These are phyloP conservation scores for Meriones psammophilus DNA, from an alignment of 2,797 vertebrate species.

Conservation along the genomic window DNA sequence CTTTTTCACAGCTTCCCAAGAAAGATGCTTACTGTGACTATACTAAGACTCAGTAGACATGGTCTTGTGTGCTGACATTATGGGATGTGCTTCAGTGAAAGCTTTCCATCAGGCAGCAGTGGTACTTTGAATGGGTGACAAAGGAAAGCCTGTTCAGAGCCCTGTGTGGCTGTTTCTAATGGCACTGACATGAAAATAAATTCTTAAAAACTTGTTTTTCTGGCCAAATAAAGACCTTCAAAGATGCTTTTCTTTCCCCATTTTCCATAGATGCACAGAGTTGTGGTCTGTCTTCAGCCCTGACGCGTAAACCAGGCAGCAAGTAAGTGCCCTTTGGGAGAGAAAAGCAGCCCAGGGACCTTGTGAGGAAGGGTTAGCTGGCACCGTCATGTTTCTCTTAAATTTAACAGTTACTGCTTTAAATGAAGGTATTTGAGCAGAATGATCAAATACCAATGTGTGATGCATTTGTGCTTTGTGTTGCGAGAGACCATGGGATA, in stretches of 20 bases:
- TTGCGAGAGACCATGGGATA: background rate
- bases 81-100: background rate
- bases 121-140: background rate
- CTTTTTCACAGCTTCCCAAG: constrained; percentile 27
- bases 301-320: background rate
- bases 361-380: background rate
- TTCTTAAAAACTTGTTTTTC: constrained; percentile 19
- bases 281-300: background rate
- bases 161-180: constrained; percentile 4
- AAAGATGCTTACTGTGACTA: constrained; percentile 2
- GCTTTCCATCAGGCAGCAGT: background rate
- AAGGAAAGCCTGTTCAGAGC: background rate
- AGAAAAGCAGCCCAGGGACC: background rate
- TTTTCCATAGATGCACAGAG: constrained; percentile 13
- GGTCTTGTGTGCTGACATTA: background rate
- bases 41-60: background rate
- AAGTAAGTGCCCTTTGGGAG: background rate
- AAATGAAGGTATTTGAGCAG: background rate
- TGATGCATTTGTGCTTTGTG: background rate
- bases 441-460: background rate
- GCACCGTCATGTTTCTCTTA: background rate
- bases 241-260: background rate
- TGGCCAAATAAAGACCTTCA: constrained; percentile 37
- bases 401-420: constrained; percentile 1
- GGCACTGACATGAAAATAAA: background rate